These are phyloP conservation scores for Epinephelus awoara DNA, from an alignment of 2,797 vertebrate species.

Conservation along the genomic window DNA sequence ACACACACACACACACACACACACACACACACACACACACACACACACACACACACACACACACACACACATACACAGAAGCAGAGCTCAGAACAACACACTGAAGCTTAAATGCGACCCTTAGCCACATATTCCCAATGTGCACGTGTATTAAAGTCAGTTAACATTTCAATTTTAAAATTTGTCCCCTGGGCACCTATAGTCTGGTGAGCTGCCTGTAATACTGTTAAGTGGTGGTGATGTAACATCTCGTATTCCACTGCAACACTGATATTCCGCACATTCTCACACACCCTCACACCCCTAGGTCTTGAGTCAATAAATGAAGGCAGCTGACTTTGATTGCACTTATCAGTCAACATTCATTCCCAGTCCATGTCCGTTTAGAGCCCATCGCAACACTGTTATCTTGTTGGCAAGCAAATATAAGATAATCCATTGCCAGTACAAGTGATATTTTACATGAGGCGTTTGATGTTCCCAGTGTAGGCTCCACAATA, in stretches of 20 bases:
- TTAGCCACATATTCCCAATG: slow-evolving; percentile 58
- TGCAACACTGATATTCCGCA: slow-evolving; percentile 68
- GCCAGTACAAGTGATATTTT: slow-evolving; percentile 15
- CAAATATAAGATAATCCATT: slow-evolving; percentile 43
- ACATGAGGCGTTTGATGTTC: slow-evolving; percentile 32
- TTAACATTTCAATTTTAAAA: slow-evolving; percentile 72
- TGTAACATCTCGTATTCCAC: slow-evolving; percentile 70
- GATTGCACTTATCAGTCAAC: slow-evolving; percentile 76
- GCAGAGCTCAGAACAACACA: slow-evolving; percentile 24
- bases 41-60: neutral
- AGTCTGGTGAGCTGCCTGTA: slow-evolving; percentile 60
- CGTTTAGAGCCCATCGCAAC: slow-evolving; percentile 47
- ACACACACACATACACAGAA: neutral
- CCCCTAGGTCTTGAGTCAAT: slow-evolving; percentile 68
- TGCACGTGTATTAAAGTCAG: slow-evolving; percentile 71
- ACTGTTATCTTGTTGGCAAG: slow-evolving; percentile 53
- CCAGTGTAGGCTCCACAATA: slow-evolving; percentile 18
- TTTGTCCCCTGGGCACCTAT: slow-evolving; percentile 56
- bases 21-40: slow-evolving; percentile 10
- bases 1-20: neutral
- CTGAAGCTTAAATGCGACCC: slow-evolving; percentile 36
- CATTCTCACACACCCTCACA: slow-evolving; percentile 54
- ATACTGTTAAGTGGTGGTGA: slow-evolving; percentile 75
- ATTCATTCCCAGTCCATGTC: slow-evolving; percentile 64
- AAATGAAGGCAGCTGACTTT: slow-evolving; percentile 67